Evolutionary conservation across 2,797 vertebrate genomes (phyloP).

Genomic region (Melanotaenia maccullochi): DNA sequence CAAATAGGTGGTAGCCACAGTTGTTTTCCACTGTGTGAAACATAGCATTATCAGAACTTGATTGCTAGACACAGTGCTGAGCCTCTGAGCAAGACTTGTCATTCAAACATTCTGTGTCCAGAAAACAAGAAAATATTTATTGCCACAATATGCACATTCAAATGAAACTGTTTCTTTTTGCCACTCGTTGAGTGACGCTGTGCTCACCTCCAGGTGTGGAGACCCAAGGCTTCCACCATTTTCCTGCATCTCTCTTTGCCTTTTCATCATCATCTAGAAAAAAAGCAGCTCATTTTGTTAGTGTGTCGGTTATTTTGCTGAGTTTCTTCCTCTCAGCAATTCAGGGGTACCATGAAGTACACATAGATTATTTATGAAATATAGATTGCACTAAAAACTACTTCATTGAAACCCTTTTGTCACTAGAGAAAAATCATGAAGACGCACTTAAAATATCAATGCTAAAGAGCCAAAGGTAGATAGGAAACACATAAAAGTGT

Average conservation of each 20-base stretch:
- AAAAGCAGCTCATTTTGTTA: slow-evolving; percentile 26
- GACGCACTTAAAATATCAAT: neutral
- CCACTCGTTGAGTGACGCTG: neutral
- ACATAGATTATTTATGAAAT: neutral
- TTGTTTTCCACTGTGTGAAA: slow-evolving; percentile 71
- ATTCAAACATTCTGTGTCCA: neutral
- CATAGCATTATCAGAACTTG: slow-evolving; percentile 19
- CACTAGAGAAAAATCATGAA: neutral
- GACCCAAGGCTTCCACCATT: slow-evolving; percentile 81
- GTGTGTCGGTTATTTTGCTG: neutral
- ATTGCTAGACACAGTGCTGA: neutral
- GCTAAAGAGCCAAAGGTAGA: neutral
- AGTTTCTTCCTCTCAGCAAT: neutral
- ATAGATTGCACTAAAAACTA: neutral
- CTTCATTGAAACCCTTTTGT: neutral
- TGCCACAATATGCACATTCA: neutral
- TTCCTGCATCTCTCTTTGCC: slow-evolving; percentile 66
- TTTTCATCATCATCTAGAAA: slow-evolving; percentile 67
- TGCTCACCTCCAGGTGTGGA: slow-evolving; percentile 72
- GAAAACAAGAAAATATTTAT: neutral
- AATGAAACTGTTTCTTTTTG: neutral
- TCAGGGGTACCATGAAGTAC: neutral
- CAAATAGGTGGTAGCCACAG: slow-evolving; percentile 80
- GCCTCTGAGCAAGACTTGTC: neutral
- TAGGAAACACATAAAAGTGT: neutral